Evolutionary conservation across 1,140 invertebrate species (phyloP).

Genomic region (Scaptomyza montana): DNA sequence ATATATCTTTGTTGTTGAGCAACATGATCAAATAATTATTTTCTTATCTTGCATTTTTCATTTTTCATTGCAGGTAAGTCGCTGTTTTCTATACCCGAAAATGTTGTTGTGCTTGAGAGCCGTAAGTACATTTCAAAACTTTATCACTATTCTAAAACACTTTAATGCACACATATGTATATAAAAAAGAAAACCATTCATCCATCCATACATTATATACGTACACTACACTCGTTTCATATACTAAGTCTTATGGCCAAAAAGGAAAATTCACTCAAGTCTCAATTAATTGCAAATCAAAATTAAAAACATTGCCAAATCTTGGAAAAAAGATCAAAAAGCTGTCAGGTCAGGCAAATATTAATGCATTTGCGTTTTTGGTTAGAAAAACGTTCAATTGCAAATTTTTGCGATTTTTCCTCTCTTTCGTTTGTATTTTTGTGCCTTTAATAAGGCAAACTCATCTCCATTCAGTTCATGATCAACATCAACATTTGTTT

Average conservation of each 20-base stretch:
- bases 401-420: conserved; percentile 47
- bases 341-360: conserved; percentile 35
- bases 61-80: conserved; percentile 73
- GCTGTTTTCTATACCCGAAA: conserved; percentile 82
- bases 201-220: neutral
- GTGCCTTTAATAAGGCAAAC: conserved; percentile 4
- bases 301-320: conserved; percentile 31
- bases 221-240: conserved; percentile 21
- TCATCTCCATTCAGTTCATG: conserved; percentile 57
- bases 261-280: conserved; percentile 2
- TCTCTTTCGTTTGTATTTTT: conserved; percentile 47
- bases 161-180: neutral
- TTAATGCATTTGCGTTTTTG: conserved; percentile 49
- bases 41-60: conserved; percentile 36
- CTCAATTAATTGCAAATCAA: neutral
- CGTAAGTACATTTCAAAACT: conserved; percentile 79
- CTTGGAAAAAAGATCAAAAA: conserved; percentile 60
- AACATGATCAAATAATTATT: conserved; percentile 33
- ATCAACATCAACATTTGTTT: conserved; percentile 34
- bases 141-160: conserved; percentile 42
- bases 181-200: conserved; percentile 8
- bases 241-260: conserved; percentile 28
- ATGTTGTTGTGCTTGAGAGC: conserved; percentile 81
- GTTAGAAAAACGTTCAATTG: no score
- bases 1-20: conserved; percentile 28